Percentiles rank a stretch among this genome's conserved stretches.
Conservation (phyloP, 2,888 invertebrate genomes). For the Pammene aurita region DNA sequence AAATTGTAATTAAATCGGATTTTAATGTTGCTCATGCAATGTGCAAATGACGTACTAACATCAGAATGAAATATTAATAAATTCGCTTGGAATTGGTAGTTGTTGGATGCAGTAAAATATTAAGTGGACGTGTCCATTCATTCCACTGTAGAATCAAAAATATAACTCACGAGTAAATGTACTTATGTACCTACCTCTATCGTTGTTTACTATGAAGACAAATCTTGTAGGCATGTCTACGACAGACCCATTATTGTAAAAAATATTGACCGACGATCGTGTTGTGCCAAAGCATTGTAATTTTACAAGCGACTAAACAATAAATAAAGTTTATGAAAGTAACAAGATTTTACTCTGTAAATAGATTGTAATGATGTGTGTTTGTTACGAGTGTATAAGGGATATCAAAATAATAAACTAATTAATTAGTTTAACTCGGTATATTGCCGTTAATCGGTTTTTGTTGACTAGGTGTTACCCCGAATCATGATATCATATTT, state of each 20-base stretch:
- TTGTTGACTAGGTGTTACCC: not conserved
- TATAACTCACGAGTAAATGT: not conserved
- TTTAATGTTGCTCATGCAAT: not conserved
- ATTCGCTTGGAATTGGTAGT: no score
- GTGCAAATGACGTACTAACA: not conserved
- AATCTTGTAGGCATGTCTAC: conserved; percentile 6
- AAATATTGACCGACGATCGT: conserved; percentile 19
- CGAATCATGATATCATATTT: not conserved
- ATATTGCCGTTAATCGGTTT: not conserved
- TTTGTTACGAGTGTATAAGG: not conserved
- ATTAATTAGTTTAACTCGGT: no score
- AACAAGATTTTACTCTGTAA: not conserved
- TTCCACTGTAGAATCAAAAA: conserved; percentile 4
- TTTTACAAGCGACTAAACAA: not conserved
- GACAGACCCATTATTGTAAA: conserved; percentile 10
- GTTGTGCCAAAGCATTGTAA: conserved; percentile 15
- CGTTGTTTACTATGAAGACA: conserved; percentile 3
- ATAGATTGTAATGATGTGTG: not conserved
- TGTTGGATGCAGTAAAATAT: not conserved
- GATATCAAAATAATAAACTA: not conserved
- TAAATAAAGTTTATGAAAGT: not conserved
- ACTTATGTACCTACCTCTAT: not conserved
- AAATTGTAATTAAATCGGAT: conserved; percentile 52
- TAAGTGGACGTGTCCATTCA: no score
- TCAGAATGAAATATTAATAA: not conserved